Evolutionary conservation across 2,888 invertebrate species (phyloP).

Genomic region (Orthosia incerta): DNA sequence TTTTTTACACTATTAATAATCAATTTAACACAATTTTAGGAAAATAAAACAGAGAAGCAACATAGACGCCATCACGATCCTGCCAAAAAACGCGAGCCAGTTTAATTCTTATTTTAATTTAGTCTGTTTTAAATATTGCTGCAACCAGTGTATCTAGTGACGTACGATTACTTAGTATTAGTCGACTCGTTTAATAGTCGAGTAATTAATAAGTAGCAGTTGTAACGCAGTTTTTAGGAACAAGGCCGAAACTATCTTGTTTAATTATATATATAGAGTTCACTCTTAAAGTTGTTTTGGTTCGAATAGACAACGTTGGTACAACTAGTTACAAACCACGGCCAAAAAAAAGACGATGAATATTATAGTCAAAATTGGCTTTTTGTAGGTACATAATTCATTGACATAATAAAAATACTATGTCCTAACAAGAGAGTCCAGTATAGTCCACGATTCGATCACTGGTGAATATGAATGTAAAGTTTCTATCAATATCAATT

Average conservation of each 20-base stretch:
- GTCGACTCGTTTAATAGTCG: conserved; percentile 29
- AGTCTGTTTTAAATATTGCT: conserved; percentile 34
- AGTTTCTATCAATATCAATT: conserved; percentile 42
- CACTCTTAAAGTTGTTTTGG: conserved; percentile 22
- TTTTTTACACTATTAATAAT: no score
- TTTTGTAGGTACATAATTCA: not conserved
- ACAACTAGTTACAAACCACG: no score
- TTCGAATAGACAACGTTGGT: not conserved
- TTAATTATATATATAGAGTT: conserved; percentile 29
- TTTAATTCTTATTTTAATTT: conserved; percentile 39
- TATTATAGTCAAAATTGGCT: not conserved
- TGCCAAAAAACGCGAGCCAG: no score
- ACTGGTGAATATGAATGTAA: conserved; percentile 23
- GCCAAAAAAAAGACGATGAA: not conserved
- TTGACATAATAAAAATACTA: not conserved
- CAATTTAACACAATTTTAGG: no score
- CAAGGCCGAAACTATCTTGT: conserved; percentile 36
- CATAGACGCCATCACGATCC: no score
- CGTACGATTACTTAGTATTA: conserved; percentile 21
- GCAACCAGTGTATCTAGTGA: conserved; percentile 24
- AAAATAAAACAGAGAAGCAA: no score
- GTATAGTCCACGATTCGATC: conserved; percentile 8
- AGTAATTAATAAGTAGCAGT: conserved; percentile 43
- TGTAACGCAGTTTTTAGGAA: conserved; percentile 38
- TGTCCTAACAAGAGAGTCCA: not conserved